These are phyloP conservation scores for Condylura cristata DNA, from an alignment of 2,113 vertebrate species.

Conservation along the genomic window DNA sequence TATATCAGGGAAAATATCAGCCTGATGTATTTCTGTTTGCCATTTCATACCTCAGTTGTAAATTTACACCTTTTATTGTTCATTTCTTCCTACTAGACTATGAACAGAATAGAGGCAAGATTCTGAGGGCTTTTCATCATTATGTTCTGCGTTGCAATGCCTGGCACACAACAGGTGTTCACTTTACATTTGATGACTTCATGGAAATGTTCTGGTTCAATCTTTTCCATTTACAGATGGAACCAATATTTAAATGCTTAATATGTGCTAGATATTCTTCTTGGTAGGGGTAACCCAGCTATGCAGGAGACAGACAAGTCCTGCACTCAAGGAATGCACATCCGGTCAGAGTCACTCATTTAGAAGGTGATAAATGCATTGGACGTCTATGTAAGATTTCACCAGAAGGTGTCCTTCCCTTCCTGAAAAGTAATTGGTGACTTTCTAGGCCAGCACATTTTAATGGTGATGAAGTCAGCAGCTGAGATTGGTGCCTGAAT, in stretches of 20 bases:
- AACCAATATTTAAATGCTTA: not conserved
- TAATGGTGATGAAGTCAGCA: not conserved
- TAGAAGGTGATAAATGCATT: not conserved
- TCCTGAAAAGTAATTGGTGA: not conserved
- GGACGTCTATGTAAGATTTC: not conserved
- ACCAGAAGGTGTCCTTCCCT: not conserved
- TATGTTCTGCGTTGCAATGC: not conserved
- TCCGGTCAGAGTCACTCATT: not conserved
- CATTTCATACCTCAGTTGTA: not conserved
- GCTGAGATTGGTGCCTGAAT: not conserved
- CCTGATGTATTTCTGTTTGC: not conserved
- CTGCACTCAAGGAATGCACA: not conserved
- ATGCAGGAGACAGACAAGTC: not conserved
- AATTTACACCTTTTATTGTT: not conserved
- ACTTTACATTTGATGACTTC: not conserved
- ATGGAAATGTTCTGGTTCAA: not conserved
- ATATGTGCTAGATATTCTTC: not conserved
- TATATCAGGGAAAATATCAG: too few relatives aligned
- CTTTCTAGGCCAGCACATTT: not conserved
- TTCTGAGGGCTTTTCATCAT: not conserved
- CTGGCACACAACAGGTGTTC: not conserved
- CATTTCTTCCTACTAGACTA: not conserved
- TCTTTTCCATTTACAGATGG: not conserved
- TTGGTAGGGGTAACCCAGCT: not conserved
- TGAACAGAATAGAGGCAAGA: not conserved